Conservation (phyloP, 1,140 invertebrate species). For the Drosophila biarmipes region DNA sequence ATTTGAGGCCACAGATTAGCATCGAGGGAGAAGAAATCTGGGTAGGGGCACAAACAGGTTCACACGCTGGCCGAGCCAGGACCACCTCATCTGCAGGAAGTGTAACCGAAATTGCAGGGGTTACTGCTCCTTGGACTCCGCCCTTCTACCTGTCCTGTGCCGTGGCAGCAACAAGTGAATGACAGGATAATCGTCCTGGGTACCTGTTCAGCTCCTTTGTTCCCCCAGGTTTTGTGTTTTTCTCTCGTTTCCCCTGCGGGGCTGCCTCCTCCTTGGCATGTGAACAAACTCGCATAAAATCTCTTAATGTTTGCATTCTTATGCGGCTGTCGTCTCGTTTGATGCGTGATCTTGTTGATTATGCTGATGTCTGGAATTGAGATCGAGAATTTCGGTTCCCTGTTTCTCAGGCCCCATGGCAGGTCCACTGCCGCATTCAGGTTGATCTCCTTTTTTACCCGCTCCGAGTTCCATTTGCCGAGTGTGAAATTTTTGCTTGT, state of each 20-base stretch:
- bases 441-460: constrained; percentile 17
- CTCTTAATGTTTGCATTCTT: constrained; percentile 83
- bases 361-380: constrained; percentile 66
- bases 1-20: constrained; percentile 71
- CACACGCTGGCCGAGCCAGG: constrained; percentile 66
- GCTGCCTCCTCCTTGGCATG: constrained; percentile 63
- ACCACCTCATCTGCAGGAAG: constrained; percentile 66
- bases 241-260: neutral
- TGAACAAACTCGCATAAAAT: constrained; percentile 80
- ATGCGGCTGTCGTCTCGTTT: constrained; percentile 81
- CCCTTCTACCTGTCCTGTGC: constrained; percentile 66
- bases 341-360: constrained; percentile 83
- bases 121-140: constrained; percentile 38
- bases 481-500: constrained; percentile 76
- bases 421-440: constrained; percentile 17
- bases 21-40: constrained; percentile 49
- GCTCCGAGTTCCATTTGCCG: constrained; percentile 33
- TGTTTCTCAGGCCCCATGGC: constrained; percentile 47
- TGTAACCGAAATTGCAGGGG: constrained; percentile 56
- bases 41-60: constrained; percentile 67
- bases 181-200: constrained; percentile 84
- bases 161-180: constrained; percentile 81
- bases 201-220: constrained; percentile 64
- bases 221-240: constrained; percentile 25
- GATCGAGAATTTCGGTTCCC: constrained; percentile 22